Conservation (phyloP, 2,797 vertebrate genomes). For the Loris lydekkerianus region DNA sequence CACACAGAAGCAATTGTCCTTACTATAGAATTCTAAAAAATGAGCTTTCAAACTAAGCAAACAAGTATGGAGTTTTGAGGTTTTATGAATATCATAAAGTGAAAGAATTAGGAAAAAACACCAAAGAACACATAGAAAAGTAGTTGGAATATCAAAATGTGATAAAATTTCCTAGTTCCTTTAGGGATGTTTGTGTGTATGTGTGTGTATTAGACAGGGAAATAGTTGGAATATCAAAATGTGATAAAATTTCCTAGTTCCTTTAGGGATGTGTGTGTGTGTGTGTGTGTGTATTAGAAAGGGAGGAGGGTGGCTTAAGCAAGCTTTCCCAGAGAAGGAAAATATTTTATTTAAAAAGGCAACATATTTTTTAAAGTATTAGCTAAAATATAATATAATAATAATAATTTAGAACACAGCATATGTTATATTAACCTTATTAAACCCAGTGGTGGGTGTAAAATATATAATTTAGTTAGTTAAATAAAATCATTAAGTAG, state of each 20-base stretch:
- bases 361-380: conserved; percentile 25
- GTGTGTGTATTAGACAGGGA: background rate
- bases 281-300: background rate
- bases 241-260: background rate
- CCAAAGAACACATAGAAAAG: background rate
- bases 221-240: background rate
- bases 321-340: background rate
- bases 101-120: background rate
- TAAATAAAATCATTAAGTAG: background rate
- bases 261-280: background rate
- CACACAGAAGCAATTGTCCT: background rate
- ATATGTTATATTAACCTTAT: background rate
- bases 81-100: conserved; percentile 29
- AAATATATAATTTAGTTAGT: conserved; percentile 29
- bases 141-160: background rate
- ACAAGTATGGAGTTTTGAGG: background rate
- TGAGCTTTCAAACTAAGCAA: background rate
- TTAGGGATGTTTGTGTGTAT: background rate
- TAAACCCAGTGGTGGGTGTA: background rate
- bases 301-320: background rate
- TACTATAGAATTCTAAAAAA: background rate
- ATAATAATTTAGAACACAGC: background rate
- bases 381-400: background rate
- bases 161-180: background rate
- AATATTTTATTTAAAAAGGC: conserved; percentile 27